Base-by-base conservation (phyloP, 1,140 invertebrate genomes). In the Euwallacea similis region DNA sequence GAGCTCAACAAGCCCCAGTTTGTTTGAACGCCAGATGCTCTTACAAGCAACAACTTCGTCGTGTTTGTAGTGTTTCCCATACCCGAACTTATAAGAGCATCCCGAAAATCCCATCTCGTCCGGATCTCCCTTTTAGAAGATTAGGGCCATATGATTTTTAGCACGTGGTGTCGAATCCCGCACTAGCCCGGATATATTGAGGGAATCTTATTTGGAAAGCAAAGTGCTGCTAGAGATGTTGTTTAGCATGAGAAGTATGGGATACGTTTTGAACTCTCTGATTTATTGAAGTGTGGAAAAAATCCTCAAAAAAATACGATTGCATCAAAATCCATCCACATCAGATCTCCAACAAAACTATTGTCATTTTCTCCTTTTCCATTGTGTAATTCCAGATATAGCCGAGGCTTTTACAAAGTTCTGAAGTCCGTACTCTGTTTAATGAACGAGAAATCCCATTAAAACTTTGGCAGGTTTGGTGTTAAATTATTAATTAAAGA, bases 21-120 rank as follows among this genome's bases (percentile, higher is more conserved):
- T 72, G 66, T 72, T 72, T 70, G 68, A 69, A 69, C 72, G 72
- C 68, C 72, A 72, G 71, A 70, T 73, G 72, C 72, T 73, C 64
- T 70, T 69, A 70, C 63, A 73, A 71, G 62, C 69, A 65, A 71
- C 69, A 66, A 65, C 66, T 73, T 63, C 46, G 72, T 54, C 63
- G 63, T 63, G 63, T 67, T 73, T 73, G 62, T 65, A 73, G 72
- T 73, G 68, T 66, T 73, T 73, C 72, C 72, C 63, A 70, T 70
- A 66, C 58, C 72, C 55, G 63, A 71, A 71, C 62, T 71, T 71
- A 71, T 71, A 66, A 71, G 69, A 66, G 69, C 69, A 66, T 50
- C 55, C 69, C 63, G 54, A 58, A 71, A 66, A 71, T 64, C 62
- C 62, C 46, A 53, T 66, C 55, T 61, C 69, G 47, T 41, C 46